Base-by-base conservation (phyloP, 2,888 invertebrate species). In the Oscheius sp. region DNA sequence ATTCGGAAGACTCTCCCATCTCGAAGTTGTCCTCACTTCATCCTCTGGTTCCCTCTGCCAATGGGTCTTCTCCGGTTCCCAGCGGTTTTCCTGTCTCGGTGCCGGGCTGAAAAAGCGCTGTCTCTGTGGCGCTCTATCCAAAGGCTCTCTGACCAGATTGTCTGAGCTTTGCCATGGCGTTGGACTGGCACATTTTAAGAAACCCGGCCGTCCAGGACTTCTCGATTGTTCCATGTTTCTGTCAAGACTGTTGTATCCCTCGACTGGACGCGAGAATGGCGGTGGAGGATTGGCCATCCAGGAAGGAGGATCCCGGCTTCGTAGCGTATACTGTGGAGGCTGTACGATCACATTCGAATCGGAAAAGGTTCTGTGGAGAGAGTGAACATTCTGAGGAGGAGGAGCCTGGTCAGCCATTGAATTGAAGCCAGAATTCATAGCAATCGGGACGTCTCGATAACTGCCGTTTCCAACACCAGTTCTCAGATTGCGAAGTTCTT, bases 271-370 rank as follows among this genome's bases (percentile, higher is more conserved):
- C n/a, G 68, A 29, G 42, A 68, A 68, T 35, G 68, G 68, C 9
- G 68, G 68, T 2, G 68, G 68, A 35, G 68, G 68, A 37, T 68
- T 68, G 7, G 53, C 33, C 68, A 68, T 68, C 68, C 68, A 68
- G n/a, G 21, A 13, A 2, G 68, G 68, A n/a, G 51, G 32, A 33
- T 37, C 37, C 29, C 53, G 53, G 32, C 68, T 53, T 13, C 35
- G 35, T 2, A 35, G 51, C 42, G n/a, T 33, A 7, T 9, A 11
- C 35, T 35, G 35, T 5, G 68, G 53, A 2, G 68, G 63, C 9
- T 13, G 51, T 1, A 55, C 2, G 29, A 68, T 53, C 21, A 68
- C 68, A 55, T 55, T 68, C 33, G 68, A 68, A 55, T 68, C 68
- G 35, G 68, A 68, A 55, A 68, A 68, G 35, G 68, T 68, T n/a